Conservation (phyloP, 92 coral and sea anemone genomes). For the Blastomussa wellsi region DNA sequence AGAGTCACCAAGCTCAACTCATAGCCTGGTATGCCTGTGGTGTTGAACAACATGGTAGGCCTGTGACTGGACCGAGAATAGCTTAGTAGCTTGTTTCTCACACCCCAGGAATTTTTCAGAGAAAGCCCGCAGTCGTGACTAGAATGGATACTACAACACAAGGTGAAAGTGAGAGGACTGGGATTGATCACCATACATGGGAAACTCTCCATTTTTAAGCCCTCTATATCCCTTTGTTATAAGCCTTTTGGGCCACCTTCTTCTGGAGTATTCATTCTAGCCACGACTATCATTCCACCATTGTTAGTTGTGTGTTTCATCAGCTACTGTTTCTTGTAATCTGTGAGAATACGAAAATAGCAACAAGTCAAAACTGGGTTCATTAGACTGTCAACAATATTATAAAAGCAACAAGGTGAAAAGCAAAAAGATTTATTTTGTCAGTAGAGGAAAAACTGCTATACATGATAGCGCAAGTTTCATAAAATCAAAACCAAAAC, state of each 20-base stretch:
- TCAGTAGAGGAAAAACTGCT: background rate
- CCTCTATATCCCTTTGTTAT: background rate
- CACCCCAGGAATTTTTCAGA: background rate
- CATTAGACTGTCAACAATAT: background rate
- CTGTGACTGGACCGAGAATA: conserved; percentile 23
- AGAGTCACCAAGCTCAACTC: background rate
- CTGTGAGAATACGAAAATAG: background rate
- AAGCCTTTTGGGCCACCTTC: background rate
- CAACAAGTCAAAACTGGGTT: background rate
- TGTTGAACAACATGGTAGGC: conserved; percentile 16
- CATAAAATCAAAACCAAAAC: too few relatives aligned
- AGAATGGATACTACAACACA: background rate
- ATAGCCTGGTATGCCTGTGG: background rate
- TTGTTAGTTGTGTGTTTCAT: background rate
- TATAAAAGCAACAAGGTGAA: background rate
- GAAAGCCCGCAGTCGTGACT: background rate
- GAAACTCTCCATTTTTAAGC: background rate
- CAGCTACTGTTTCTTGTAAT: conserved; percentile 17
- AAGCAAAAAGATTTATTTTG: background rate
- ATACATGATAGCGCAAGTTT: too few relatives aligned
- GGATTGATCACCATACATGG: background rate
- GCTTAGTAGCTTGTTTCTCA: background rate
- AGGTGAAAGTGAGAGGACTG: background rate
- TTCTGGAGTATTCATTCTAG: background rate
- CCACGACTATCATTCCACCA: background rate